Conservation (phyloP, 2,888 invertebrate genomes). For the Harpagoxenus sublaevis region DNA sequence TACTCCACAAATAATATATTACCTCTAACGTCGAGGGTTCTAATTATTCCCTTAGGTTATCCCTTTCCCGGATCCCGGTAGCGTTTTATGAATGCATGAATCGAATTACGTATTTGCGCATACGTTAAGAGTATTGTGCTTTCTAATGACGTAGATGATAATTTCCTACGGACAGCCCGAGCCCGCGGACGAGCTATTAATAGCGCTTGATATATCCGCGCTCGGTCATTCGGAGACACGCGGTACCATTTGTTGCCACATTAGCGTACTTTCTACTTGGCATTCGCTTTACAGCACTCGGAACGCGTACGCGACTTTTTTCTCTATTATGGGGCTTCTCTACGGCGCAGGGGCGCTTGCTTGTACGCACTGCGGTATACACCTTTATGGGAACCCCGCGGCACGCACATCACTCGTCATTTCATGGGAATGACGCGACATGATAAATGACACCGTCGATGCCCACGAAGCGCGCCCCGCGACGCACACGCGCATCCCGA, state of each 20-base stretch:
- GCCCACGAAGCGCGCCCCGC: neutral
- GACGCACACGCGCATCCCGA: slow-evolving; percentile 10
- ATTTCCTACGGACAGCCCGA: slow-evolving; percentile 13
- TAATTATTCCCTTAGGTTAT: neutral
- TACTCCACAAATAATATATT: neutral
- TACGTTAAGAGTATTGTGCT: neutral
- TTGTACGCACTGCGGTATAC: slow-evolving; percentile 4
- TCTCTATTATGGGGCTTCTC: too few species aligned
- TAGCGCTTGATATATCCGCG: slow-evolving; percentile 18
- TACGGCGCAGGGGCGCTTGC: too few species aligned
- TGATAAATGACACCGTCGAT: slow-evolving; percentile 60
- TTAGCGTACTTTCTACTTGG: slow-evolving; percentile 31
- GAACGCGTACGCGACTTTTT: neutral
- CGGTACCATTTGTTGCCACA: slow-evolving; percentile 19
- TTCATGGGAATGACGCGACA: slow-evolving; percentile 69
- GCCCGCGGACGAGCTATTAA: slow-evolving; percentile 24
- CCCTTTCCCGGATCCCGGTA: neutral
- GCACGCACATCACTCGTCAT: slow-evolving; percentile 60
- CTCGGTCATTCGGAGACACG: slow-evolving; percentile 10
- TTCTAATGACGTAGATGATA: slow-evolving; percentile 18
- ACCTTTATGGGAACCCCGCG: slow-evolving; percentile 55
- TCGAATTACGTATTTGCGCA: neutral
- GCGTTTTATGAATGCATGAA: neutral
- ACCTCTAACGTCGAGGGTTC: neutral
- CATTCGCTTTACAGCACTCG: neutral